These are phyloP conservation scores for Smittia aterrima DNA, from an alignment of 2,888 invertebrate genomes.

Conservation along the genomic window DNA sequence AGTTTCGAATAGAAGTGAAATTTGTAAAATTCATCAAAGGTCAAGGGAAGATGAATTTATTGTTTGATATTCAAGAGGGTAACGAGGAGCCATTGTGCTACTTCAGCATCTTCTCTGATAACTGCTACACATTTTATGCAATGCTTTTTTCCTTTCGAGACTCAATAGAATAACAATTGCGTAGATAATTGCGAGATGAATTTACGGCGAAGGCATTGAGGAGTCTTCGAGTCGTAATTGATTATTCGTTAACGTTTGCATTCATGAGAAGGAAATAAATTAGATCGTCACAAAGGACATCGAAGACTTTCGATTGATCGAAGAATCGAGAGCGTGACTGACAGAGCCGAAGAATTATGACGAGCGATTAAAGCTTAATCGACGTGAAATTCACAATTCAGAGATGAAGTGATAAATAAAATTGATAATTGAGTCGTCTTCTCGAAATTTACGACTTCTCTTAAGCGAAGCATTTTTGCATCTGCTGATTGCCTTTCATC, in stretches of 20 bases:
- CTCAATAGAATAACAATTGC: slow-evolving; percentile 37
- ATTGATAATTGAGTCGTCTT: slow-evolving; percentile 31
- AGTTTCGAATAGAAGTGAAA: neutral
- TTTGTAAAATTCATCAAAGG: slow-evolving; percentile 15
- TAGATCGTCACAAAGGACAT: neutral
- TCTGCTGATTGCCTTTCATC: neutral
- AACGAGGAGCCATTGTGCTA: slow-evolving; percentile 28
- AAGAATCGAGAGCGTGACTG: neutral
- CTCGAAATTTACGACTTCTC: neutral
- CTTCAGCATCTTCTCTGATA: slow-evolving; percentile 1
- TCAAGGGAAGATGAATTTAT: slow-evolving; percentile 25
- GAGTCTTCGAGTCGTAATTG: slow-evolving; percentile 1
- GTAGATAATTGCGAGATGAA: slow-evolving; percentile 37
- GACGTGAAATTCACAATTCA: slow-evolving; percentile 7
- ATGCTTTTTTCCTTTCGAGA: neutral
- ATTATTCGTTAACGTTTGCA: slow-evolving; percentile 26
- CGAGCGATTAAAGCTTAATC: slow-evolving; percentile 3
- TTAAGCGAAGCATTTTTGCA: neutral
- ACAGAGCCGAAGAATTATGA: neutral
- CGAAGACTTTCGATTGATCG: neutral
- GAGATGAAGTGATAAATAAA: slow-evolving; percentile 28
- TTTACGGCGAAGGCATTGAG: slow-evolving; percentile 31
- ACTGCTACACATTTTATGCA: slow-evolving; percentile 9
- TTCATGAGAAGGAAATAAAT: neutral
- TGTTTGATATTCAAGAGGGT: slow-evolving; percentile 38